Conservation (phyloP, 1,140 invertebrate species). For the Drosophila saltans region DNA sequence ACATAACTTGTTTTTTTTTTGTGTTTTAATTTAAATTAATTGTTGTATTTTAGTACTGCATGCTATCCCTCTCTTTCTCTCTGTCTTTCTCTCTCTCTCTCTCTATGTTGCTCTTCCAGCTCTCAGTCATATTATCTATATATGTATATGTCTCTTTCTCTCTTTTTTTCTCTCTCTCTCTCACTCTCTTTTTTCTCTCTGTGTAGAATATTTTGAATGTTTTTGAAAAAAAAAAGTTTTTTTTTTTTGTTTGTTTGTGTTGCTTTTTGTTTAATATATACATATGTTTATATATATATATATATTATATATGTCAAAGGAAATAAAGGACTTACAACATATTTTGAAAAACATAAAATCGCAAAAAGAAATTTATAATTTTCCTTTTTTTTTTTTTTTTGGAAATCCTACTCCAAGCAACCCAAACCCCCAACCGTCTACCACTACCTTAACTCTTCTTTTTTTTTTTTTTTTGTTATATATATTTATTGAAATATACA, state of each 20-base stretch:
- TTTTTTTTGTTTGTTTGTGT: neutral
- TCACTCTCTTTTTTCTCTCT: neutral
- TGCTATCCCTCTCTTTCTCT: neutral
- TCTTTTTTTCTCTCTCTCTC: neutral
- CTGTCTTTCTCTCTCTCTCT: neutral
- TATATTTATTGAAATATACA: constrained; percentile 35
- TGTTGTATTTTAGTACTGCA: constrained; percentile 10
- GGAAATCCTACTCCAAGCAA: neutral
- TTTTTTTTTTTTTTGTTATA: constrained; percentile 36
- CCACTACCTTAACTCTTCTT: constrained; percentile 8
- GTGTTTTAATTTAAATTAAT: neutral
- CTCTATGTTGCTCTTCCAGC: neutral
- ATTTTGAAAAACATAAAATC: constrained; percentile 82
- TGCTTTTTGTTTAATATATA: constrained; percentile 16
- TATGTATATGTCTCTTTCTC: neutral
- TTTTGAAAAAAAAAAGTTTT: neutral
- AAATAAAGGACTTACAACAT: constrained; percentile 75
- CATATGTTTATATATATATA: constrained; percentile 9
- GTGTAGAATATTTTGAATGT: constrained; percentile 10
- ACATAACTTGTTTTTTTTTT: neutral
- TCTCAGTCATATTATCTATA: neutral
- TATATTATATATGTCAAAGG: constrained; percentile 12
- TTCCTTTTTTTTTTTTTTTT: neutral
- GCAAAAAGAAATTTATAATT: constrained; percentile 30
- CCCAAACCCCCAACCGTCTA: neutral